phyloP scores from a whole-genome alignment of 1,140 invertebrate species.

The Zophobas atratus region DNA sequence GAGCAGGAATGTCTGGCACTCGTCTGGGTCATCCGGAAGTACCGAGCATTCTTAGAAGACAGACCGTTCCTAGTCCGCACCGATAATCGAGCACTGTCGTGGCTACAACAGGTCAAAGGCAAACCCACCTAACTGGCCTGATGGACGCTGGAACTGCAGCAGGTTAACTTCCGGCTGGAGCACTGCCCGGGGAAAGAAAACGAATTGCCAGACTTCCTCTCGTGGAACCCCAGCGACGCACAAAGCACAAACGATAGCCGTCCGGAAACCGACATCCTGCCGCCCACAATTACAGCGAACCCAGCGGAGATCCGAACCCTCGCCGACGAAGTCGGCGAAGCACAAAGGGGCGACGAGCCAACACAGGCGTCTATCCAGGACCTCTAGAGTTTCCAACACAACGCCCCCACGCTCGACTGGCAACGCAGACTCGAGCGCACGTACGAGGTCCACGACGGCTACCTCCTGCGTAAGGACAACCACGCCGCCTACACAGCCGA shows the following conservation, averaged over 20 bases:
- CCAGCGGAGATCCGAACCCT: not conserved
- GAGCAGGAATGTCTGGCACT: conserved; percentile 56
- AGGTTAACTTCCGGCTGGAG: conserved; percentile 57
- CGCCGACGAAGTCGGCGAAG: not conserved
- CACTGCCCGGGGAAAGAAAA: conserved; percentile 59
- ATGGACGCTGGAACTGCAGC: conserved; percentile 61
- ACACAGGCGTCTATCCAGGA: not conserved
- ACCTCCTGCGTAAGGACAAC: too few species aligned
- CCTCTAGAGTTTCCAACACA: not conserved
- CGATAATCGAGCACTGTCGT: too few species aligned
- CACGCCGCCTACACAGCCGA: too few species aligned
- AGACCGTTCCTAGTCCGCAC: conserved; percentile 41
- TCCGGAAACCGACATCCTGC: not conserved
- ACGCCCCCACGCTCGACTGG: not conserved
- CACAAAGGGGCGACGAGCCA: not conserved
- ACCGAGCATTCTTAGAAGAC: too few species aligned
- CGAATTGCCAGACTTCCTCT: conserved; percentile 57
- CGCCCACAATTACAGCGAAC: not conserved
- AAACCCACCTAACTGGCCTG: conserved; percentile 58
- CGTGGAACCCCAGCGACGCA: conserved; percentile 30
- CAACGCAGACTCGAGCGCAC: not conserved
- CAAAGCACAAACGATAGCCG: not conserved
- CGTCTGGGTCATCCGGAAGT: conserved; percentile 63
- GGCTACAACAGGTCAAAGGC: conserved; percentile 56
- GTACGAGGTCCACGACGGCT: too few species aligned